Evolutionary conservation across 2,888 invertebrate species (phyloP).

Genomic region (Chamaedrilus cognettii): DNA sequence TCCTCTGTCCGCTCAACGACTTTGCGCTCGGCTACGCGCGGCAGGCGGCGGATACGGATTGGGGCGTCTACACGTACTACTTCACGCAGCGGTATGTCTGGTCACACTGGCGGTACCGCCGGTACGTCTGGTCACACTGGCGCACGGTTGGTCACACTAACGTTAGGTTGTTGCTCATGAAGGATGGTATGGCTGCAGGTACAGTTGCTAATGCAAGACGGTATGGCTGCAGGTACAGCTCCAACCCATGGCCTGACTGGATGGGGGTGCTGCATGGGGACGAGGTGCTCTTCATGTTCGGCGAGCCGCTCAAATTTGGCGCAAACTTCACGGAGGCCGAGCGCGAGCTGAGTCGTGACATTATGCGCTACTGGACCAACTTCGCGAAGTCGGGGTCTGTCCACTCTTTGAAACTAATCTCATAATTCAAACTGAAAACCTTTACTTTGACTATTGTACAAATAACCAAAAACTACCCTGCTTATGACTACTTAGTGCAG

Average conservation of each 20-base stretch:
- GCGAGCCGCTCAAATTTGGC: conserved; percentile 85
- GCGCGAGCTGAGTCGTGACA: conserved; percentile 77
- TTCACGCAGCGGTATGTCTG: conserved; percentile 77
- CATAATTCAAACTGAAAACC: too few species aligned
- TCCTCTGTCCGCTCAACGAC: conserved; percentile 93
- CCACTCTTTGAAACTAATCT: too few species aligned
- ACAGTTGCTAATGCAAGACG: too few species aligned
- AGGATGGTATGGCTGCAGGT: too few species aligned
- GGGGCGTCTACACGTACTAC: conserved; percentile 83
- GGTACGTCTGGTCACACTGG: too few species aligned
- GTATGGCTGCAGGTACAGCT: conserved; percentile 65
- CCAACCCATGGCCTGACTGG: conserved; percentile 92
- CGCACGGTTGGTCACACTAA: too few species aligned
- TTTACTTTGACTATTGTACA: too few species aligned
- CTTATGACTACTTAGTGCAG: too few species aligned
- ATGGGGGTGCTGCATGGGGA: conserved; percentile 95
- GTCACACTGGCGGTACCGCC: too few species aligned
- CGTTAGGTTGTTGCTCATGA: too few species aligned
- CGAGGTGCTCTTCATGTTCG: conserved; percentile 87
- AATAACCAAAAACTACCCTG: too few species aligned
- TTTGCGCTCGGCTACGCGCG: conserved; percentile 86
- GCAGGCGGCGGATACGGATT: conserved; percentile 72
- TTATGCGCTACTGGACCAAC: conserved; percentile 77
- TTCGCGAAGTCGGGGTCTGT: conserved; percentile 46
- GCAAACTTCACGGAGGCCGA: conserved; percentile 82